These are phyloP conservation scores for Ceratina australensis DNA, from an alignment of 1,140 invertebrate genomes.

Conservation along the genomic window DNA sequence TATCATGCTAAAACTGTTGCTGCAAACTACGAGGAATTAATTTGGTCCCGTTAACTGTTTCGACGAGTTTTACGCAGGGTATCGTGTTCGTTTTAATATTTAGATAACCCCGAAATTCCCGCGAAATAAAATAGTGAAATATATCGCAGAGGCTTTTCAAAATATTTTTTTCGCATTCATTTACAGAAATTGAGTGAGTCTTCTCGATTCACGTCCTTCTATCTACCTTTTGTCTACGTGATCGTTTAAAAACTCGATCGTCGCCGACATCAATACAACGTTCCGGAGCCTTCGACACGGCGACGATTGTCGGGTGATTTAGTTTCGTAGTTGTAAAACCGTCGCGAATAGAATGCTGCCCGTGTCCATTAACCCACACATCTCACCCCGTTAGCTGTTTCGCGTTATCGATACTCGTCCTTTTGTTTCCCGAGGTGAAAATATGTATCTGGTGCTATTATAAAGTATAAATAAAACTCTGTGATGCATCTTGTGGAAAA, in stretches of 20 bases:
- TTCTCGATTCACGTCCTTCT: background rate
- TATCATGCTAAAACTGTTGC: background rate
- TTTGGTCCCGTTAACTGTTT: background rate
- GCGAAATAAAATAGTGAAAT: background rate
- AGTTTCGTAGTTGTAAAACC: slow-evolving; percentile 8
- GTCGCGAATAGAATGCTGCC: background rate
- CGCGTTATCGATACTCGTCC: slow-evolving; percentile 20
- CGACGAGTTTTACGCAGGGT: background rate
- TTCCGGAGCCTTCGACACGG: background rate
- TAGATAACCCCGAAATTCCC: background rate
- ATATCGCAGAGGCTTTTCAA: background rate
- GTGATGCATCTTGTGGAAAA: background rate
- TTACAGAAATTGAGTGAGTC: background rate
- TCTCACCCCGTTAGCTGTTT: background rate
- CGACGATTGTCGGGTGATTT: slow-evolving; percentile 32
- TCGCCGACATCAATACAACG: slow-evolving; percentile 11
- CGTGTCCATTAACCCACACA: slow-evolving; percentile 26
- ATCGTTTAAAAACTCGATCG: slow-evolving; percentile 3
- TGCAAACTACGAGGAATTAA: background rate
- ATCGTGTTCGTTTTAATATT: background rate
- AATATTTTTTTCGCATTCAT: background rate
- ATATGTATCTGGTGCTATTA: slow-evolving; percentile 5
- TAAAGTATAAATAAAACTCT: background rate
- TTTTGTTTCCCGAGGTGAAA: background rate
- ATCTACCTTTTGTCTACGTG: background rate